A percentile compares a stretch with the other conserved stretches of the same genome.
Evolutionary conservation across 2,888 invertebrate species (phyloP).

Genomic region (Aricia artaxerxes): DNA sequence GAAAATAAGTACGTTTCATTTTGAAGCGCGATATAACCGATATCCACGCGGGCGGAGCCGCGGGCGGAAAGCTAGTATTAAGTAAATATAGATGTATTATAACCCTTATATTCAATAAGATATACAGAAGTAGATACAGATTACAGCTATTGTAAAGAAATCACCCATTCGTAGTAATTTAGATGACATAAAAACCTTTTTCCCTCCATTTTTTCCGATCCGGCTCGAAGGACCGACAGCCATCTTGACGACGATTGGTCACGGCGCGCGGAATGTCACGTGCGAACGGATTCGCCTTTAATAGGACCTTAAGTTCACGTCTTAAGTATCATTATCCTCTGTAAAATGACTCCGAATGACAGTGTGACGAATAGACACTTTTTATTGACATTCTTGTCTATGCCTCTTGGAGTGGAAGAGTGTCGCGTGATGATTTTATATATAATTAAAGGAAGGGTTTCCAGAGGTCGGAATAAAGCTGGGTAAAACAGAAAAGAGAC

Average conservation of each 20-base stretch:
- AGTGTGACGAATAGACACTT: background rate
- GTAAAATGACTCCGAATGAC: background rate
- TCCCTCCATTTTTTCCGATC: background rate
- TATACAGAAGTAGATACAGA: background rate
- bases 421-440: background rate
- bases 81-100: too few species aligned
- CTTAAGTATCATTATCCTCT: background rate
- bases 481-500: too few species aligned
- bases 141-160: background rate
- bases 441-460: background rate
- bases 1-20: too few species aligned
- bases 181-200: constrained; percentile 1
- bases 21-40: too few species aligned
- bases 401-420: background rate
- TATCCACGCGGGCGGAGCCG: too few species aligned
- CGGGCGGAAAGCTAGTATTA: too few species aligned
- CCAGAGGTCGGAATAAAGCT: too few species aligned
- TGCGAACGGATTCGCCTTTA: background rate
- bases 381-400: constrained; percentile 13
- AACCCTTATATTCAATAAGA: too few species aligned
- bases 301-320: background rate
- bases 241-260: constrained; percentile 8
- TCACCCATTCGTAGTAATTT: background rate
- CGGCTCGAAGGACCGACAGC: background rate
- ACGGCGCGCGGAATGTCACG: constrained; percentile 19